Evolutionary conservation across 2,113 vertebrate genomes (phyloP).

Genomic region (Glareola pratincola): DNA sequence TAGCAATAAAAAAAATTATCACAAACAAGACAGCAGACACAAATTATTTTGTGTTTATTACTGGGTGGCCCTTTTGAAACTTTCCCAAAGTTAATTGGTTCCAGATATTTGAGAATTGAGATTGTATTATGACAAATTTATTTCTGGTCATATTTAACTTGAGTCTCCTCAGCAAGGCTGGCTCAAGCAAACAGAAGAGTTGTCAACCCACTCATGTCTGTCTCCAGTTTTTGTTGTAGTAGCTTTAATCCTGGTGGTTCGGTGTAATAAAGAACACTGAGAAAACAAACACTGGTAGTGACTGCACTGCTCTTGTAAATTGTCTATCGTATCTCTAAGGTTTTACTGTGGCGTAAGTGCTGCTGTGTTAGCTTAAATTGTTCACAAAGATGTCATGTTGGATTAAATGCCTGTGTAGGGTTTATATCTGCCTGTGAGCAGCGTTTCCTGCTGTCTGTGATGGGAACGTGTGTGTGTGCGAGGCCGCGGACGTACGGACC

Average conservation of each 20-base stretch:
- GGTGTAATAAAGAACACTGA: constrained; percentile 56
- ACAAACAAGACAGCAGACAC: constrained; percentile 89
- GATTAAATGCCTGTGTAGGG: background rate
- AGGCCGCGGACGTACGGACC: background rate
- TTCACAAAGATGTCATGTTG: background rate
- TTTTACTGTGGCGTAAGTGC: background rate
- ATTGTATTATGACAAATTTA: constrained; percentile 67
- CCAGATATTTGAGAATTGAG: constrained; percentile 71
- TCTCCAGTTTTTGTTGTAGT: constrained; percentile 52
- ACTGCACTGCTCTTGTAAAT: constrained; percentile 31
- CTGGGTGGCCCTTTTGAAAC: constrained; percentile 82
- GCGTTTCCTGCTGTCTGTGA: background rate
- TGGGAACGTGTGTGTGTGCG: background rate
- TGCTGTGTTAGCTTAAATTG: constrained; percentile 33
- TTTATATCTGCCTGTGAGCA: background rate
- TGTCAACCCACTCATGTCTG: constrained; percentile 60
- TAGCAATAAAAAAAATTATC: constrained; percentile 89
- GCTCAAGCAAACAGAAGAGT: constrained; percentile 56
- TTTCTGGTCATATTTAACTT: constrained; percentile 61
- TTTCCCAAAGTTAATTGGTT: constrained; percentile 73
- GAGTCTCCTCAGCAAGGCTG: constrained; percentile 32
- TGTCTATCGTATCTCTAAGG: constrained; percentile 48
- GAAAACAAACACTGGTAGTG: constrained; percentile 52
- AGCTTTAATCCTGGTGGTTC: constrained; percentile 52
- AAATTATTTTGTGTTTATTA: constrained; percentile 91